Conservation (phyloP, 2,113 vertebrate species). For the Brachyhypopomus gauderio region DNA sequence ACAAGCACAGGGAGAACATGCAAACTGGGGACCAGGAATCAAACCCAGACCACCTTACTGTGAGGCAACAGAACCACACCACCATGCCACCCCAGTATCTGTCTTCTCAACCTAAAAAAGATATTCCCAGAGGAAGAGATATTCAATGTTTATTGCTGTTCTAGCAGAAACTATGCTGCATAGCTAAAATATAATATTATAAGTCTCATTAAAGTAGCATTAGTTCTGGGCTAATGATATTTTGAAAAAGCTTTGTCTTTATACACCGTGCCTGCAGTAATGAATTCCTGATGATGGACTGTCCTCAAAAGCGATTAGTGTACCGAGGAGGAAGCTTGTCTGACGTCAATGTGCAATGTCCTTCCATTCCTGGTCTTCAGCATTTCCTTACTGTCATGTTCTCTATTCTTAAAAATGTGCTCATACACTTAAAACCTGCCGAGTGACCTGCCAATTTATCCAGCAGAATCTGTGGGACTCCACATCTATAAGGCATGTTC, state of each 20-base stretch:
- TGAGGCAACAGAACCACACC: too few species aligned
- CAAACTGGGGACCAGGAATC: too few species aligned
- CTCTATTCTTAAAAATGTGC: background rate
- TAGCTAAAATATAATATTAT: conserved; percentile 50
- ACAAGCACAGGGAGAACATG: too few species aligned
- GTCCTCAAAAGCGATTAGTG: conserved; percentile 11
- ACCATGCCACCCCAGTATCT: background rate
- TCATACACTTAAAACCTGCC: background rate
- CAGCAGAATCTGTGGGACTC: too few species aligned
- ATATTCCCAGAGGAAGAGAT: conserved; percentile 12
- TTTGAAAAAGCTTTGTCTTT: conserved; percentile 50
- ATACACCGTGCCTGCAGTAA: conserved; percentile 21
- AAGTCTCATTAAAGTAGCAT: conserved; percentile 55
- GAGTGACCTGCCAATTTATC: too few species aligned
- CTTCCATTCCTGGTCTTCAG: background rate
- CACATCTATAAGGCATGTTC: background rate
- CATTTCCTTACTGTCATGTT: background rate
- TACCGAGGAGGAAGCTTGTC: background rate
- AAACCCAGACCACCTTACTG: too few species aligned
- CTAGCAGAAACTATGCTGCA: conserved; percentile 36
- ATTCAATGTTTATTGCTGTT: conserved; percentile 47
- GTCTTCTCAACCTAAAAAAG: background rate
- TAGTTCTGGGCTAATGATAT: conserved; percentile 47
- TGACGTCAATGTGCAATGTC: background rate
- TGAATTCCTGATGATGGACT: conserved; percentile 23